phyloP scores from a whole-genome alignment of 2,113 vertebrate species.

The Tangachromis dhanisi region DNA sequence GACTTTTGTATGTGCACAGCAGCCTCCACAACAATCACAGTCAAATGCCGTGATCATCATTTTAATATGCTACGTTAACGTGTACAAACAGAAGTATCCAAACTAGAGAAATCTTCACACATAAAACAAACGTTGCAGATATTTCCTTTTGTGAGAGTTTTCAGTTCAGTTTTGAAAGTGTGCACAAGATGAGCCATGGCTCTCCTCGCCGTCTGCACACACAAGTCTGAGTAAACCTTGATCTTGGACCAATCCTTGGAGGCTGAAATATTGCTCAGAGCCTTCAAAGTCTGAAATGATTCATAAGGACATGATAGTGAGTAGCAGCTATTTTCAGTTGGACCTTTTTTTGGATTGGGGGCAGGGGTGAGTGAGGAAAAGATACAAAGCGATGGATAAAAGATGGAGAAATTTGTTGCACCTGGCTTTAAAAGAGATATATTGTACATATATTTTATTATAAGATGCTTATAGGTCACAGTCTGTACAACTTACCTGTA shows the following conservation, averaged over 20 bases:
- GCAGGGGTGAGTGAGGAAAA: background rate
- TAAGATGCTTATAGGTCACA: fast-evolving
- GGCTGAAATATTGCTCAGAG: constrained; percentile 16
- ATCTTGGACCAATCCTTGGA: constrained; percentile 50
- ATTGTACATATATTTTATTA: background rate
- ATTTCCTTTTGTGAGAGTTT: background rate
- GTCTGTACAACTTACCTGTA: constrained; percentile 20
- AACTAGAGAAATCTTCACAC: background rate
- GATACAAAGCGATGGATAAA: background rate
- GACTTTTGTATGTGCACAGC: background rate
- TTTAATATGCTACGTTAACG: background rate
- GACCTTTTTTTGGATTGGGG: background rate
- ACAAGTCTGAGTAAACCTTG: constrained; percentile 48
- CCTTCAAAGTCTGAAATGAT: constrained; percentile 41
- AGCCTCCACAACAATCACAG: background rate
- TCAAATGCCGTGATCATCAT: background rate
- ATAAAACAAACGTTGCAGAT: fast-evolving
- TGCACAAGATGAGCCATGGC: constrained; percentile 24
- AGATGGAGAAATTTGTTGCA: fast-evolving
- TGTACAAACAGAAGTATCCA: background rate
- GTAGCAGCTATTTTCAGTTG: background rate
- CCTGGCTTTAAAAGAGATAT: background rate
- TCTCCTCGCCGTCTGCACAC: constrained; percentile 47
- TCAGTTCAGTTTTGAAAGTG: background rate
- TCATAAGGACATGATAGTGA: background rate